Conservation (phyloP, 2,797 vertebrate genomes). For the Alectoris magna region DNA sequence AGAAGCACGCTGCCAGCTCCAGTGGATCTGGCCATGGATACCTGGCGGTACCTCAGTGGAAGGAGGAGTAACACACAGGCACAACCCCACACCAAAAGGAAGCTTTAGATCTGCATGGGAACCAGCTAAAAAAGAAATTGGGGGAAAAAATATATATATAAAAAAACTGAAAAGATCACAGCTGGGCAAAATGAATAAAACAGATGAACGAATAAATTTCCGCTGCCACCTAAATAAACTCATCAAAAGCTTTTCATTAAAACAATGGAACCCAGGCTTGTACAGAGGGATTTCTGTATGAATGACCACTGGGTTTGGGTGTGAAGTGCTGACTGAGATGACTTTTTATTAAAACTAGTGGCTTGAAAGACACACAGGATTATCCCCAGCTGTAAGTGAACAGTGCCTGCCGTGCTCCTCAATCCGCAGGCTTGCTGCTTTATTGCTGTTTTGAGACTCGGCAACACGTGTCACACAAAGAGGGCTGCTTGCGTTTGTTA, state of each 20-base stretch:
- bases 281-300: neutral
- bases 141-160: neutral
- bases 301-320: conserved; percentile 12
- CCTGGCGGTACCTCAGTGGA: neutral
- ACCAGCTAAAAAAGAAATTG: neutral
- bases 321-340: neutral
- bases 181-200: neutral
- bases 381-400: conserved; percentile 11
- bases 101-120: neutral
- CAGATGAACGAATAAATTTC: neutral
- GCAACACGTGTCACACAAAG: neutral
- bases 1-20: neutral
- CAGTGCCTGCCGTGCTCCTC: neutral
- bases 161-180: neutral
- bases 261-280: neutral
- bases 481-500: neutral
- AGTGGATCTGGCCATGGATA: neutral
- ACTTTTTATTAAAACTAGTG: neutral
- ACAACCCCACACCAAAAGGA: neutral
- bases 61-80: neutral
- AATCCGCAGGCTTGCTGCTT: neutral
- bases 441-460: neutral
- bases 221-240: conserved; percentile 29
- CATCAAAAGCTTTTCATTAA: conserved; percentile 24
- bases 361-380: conserved; percentile 7